phyloP scores from a whole-genome alignment of 2,888 invertebrate genomes.

The Pyrgus malvae region DNA sequence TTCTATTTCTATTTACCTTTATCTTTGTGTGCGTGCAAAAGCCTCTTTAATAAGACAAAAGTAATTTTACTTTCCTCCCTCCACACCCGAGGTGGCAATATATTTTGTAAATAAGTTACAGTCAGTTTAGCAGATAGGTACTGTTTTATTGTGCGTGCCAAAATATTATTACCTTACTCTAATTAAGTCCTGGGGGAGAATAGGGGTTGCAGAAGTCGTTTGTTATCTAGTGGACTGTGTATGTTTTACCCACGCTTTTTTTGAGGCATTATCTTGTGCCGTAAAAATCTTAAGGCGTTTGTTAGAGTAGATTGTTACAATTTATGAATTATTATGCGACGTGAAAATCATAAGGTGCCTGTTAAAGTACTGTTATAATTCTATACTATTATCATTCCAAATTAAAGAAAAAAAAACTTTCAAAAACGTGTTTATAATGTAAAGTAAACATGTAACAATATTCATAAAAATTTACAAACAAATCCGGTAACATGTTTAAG shows the following conservation, averaged over 20 bases:
- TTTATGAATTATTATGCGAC: too few species aligned
- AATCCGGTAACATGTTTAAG: too few species aligned
- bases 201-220: slow-evolving; percentile 7
- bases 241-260: not conserved
- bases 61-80: not conserved
- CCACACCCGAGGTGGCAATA: not conserved
- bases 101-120: slow-evolving; percentile 14
- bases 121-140: slow-evolving; percentile 11
- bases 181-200: slow-evolving; percentile 21
- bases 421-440: too few species aligned
- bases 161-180: slow-evolving; percentile 22
- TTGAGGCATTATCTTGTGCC: not conserved
- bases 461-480: too few species aligned
- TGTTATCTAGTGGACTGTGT: slow-evolving; percentile 12
- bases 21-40: too few species aligned
- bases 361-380: too few species aligned
- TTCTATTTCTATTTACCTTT: too few species aligned
- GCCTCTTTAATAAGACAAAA: not conserved
- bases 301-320: not conserved
- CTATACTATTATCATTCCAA: too few species aligned
- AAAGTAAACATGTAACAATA: too few species aligned
- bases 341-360: too few species aligned
- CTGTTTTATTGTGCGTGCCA: slow-evolving; percentile 18
- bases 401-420: too few species aligned
- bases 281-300: not conserved